Evolutionary conservation across 2,113 vertebrate genomes (phyloP).

Genomic region (Morone chrysops): DNA sequence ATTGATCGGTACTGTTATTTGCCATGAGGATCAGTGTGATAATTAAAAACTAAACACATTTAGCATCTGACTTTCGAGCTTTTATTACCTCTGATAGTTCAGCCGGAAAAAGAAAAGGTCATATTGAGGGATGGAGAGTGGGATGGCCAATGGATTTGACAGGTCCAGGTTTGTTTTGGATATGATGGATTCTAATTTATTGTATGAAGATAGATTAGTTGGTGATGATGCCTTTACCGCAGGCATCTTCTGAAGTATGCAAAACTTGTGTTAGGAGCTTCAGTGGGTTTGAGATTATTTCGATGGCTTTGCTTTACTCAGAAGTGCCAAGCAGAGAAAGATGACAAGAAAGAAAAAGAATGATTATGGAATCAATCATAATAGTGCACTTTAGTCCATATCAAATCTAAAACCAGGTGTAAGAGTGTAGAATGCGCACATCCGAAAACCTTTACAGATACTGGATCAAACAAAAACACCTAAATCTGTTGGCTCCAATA

Average conservation of each 20-base stretch:
- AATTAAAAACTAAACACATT: slow-evolving; percentile 86
- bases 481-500: too few relatives aligned
- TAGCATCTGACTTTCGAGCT: slow-evolving; percentile 75
- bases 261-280: neutral
- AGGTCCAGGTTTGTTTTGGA: slow-evolving; percentile 74
- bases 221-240: slow-evolving; percentile 41
- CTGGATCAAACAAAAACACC: too few relatives aligned
- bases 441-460: too few relatives aligned
- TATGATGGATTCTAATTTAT: slow-evolving; percentile 72
- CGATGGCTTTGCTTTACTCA: neutral
- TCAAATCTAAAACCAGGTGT: neutral
- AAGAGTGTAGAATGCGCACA: too few relatives aligned
- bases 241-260: slow-evolving; percentile 32
- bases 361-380: neutral
- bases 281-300: neutral
- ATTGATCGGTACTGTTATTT: slow-evolving; percentile 87
- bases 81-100: slow-evolving; percentile 82
- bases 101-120: slow-evolving; percentile 82
- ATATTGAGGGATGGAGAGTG: slow-evolving; percentile 54
- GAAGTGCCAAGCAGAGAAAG: neutral
- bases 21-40: slow-evolving; percentile 82
- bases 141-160: slow-evolving; percentile 64
- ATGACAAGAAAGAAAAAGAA: neutral
- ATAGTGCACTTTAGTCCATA: neutral
- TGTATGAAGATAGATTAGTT: slow-evolving; percentile 68